Conservation (phyloP, 2,797 vertebrate genomes). For the Psittacula echo region DNA sequence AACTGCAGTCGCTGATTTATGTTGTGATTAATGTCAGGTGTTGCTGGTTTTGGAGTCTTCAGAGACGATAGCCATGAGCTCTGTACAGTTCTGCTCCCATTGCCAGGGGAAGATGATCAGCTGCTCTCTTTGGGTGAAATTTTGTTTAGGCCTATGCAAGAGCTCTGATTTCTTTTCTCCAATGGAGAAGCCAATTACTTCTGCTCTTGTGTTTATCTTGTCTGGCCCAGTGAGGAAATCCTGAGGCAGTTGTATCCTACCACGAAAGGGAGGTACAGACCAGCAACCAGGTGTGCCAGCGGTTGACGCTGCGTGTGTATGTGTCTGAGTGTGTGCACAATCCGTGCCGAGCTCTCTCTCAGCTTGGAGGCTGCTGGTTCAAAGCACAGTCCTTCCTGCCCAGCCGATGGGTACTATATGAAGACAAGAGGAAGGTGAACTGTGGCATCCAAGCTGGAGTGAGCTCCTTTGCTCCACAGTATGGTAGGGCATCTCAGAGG, state of each 20-base stretch:
- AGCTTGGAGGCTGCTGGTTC: not conserved
- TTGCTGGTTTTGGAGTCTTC: not conserved
- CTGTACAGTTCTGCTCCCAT: accelerated
- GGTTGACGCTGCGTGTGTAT: accelerated
- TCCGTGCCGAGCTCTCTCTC: not conserved
- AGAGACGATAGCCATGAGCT: not conserved
- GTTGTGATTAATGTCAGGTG: not conserved
- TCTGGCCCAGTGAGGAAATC: not conserved
- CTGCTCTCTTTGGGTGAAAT: not conserved
- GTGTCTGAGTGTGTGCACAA: accelerated
- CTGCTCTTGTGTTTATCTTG: not conserved
- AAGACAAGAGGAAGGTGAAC: not conserved
- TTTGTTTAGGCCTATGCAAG: not conserved
- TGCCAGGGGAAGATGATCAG: not conserved
- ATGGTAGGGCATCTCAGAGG: not conserved
- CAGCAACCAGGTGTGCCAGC: not conserved
- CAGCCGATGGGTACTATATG: accelerated
- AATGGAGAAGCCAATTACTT: constrained; percentile 27
- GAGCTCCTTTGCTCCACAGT: not conserved
- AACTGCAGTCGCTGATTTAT: not conserved
- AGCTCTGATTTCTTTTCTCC: constrained; percentile 38
- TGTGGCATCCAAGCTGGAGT: not conserved
- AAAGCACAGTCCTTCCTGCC: not conserved
- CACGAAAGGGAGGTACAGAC: not conserved
- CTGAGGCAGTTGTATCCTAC: not conserved